Evolutionary conservation across 37 sponge, comb jelly and placozoan genomes (phyloP).

Genomic region (Chondrosia reniformis): DNA sequence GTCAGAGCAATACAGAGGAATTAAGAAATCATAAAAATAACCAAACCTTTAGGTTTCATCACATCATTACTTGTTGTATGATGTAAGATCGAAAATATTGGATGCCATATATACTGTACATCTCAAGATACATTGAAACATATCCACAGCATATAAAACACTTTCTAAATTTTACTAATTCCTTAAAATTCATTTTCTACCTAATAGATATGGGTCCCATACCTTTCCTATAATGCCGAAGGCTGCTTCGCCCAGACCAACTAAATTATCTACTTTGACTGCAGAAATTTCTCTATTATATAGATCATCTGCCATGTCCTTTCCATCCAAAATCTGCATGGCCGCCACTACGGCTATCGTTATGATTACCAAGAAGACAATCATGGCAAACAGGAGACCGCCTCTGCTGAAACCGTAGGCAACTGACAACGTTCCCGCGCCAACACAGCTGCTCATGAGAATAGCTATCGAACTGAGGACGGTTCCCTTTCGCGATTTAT

Average conservation of each 20-base stretch:
- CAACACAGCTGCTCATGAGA: constrained; percentile 67
- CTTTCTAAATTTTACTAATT: no score
- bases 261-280: constrained; percentile 41
- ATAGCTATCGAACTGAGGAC: constrained; percentile 61
- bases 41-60: no score
- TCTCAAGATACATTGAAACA: no score
- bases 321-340: constrained; percentile 24
- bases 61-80: no score
- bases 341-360: constrained; percentile 34
- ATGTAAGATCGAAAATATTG: no score
- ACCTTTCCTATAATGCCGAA: constrained; percentile 57
- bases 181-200: no score
- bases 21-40: background rate
- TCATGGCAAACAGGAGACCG: constrained; percentile 44
- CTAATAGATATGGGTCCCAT: no score
- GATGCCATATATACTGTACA: no score
- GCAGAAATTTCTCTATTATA: background rate
- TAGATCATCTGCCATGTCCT: constrained; percentile 34
- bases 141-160: no score
- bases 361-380: constrained; percentile 60
- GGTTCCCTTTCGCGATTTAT: constrained; percentile 52
- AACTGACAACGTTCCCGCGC: constrained; percentile 76
- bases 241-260: constrained; percentile 46
- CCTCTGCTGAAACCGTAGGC: constrained; percentile 74
- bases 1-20: constrained; percentile 2